Conservation (phyloP, 2,113 vertebrate genomes). For the Irena cyanogastra region DNA sequence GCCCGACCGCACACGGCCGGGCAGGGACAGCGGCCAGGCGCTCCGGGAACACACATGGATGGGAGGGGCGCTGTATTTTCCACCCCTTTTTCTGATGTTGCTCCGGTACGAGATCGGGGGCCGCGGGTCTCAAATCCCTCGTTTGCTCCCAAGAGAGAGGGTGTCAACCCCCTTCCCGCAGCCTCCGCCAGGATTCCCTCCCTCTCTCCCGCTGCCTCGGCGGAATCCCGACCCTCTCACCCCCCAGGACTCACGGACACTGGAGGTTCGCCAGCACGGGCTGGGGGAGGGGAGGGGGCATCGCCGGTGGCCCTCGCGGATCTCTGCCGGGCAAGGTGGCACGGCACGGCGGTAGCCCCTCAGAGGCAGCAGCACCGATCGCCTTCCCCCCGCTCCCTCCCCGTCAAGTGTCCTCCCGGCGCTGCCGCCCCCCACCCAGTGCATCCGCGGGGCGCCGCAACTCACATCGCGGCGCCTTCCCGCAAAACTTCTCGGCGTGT, state of each 20-base stretch:
- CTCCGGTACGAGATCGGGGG: not conserved
- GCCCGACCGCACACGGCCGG: not conserved
- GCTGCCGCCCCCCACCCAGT: not conserved
- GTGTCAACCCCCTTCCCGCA: not conserved
- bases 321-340: not conserved
- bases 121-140: not conserved
- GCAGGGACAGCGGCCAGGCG: not conserved
- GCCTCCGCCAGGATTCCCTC: not conserved
- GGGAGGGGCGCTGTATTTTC: not conserved
- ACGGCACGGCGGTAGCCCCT: not conserved
- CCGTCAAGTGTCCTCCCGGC: not conserved
- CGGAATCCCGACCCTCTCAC: not conserved
- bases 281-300: too few relatives aligned
- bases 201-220: not conserved
- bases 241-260: not conserved
- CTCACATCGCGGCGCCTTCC: not conserved
- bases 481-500: slow-evolving; percentile 10
- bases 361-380: not conserved
- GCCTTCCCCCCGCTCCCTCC: not conserved
- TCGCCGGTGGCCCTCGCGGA: not conserved
- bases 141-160: not conserved
- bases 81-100: not conserved
- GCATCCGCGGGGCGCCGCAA: not conserved
- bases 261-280: not conserved
- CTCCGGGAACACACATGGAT: not conserved